Evolutionary conservation across 92 coral and sea anemone genomes (phyloP), one percentile per base, ranked within the genome.

Genomic region (Porites lobata): DNA sequence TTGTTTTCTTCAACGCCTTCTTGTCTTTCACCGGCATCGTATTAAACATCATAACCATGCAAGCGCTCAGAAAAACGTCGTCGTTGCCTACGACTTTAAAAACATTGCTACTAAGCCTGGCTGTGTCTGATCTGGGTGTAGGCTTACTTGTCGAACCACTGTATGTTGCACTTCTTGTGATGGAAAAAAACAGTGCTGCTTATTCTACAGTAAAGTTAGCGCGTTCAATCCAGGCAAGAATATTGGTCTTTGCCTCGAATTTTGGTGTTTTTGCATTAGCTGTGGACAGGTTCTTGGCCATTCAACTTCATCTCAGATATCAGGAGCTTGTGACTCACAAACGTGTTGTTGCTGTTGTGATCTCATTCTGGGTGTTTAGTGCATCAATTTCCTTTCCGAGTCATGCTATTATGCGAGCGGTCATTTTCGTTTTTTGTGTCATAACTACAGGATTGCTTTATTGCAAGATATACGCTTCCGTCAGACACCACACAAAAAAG

Each of bases 311-410:
- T 71, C 76, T 71, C 76, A 43, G 56, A 43, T 71, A 43, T 17
- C 76, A 71, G 57, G 56, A 47, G 43, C 76, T 71, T 71, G 56
- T 71, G 76, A 71, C 56, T 32, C 56, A 71, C 56, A 71, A 71
- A 21, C 76, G 76, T 43, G 76, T 71, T 17, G 76, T 71, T 72
- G 77, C 59, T n/a, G 58, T 18, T 17, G 32, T 72, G 29, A 72
- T 72, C 29, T 72, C 22, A 71, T 3, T 17, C 8, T 43, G 76
- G 76, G 14, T 71, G 76, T 17, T 43, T 0, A 71, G 76, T 71
- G 77, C 58, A 72, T 29, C 50, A 43, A 6, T 72, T 19, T 10
- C 61, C 13, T 0, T 11, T n/a, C n/a, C n/a, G n/a, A 1, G 29
- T 26, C 2, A 0, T 56, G 1, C 0, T 2, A 9, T 6, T 56